Conservation (phyloP, 2,113 vertebrate species). For the Crotalus horridus region DNA sequence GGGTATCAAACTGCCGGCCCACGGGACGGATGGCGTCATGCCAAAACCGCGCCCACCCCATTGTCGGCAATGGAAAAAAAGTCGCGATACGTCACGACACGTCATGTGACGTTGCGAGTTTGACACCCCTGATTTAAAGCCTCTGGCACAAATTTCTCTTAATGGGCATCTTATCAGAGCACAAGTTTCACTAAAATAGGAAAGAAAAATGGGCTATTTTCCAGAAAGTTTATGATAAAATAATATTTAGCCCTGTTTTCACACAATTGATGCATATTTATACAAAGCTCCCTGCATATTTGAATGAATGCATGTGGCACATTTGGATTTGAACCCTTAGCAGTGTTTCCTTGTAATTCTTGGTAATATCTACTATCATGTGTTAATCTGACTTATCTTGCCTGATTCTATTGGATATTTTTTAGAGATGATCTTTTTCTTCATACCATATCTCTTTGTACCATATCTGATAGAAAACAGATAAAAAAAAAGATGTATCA, state of each 20-base stretch:
- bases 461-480: background rate
- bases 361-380: background rate
- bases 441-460: background rate
- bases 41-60: too few species aligned
- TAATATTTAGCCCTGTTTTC: background rate
- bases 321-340: background rate
- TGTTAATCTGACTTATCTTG: background rate
- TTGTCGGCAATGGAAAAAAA: too few species aligned
- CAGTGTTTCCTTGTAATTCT: background rate
- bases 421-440: background rate
- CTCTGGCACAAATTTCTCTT: background rate
- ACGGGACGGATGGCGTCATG: too few species aligned
- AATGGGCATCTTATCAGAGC: background rate
- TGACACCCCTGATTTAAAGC: background rate
- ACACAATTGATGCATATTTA: background rate
- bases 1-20: too few species aligned
- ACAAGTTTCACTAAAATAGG: background rate
- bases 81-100: too few species aligned
- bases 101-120: too few species aligned
- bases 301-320: background rate
- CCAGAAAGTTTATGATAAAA: background rate
- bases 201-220: background rate
- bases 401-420: background rate
- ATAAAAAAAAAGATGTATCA: background rate
- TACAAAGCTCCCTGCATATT: background rate